Conservation (phyloP, 2,113 vertebrate species). For the Seriola quinqueradiata region DNA sequence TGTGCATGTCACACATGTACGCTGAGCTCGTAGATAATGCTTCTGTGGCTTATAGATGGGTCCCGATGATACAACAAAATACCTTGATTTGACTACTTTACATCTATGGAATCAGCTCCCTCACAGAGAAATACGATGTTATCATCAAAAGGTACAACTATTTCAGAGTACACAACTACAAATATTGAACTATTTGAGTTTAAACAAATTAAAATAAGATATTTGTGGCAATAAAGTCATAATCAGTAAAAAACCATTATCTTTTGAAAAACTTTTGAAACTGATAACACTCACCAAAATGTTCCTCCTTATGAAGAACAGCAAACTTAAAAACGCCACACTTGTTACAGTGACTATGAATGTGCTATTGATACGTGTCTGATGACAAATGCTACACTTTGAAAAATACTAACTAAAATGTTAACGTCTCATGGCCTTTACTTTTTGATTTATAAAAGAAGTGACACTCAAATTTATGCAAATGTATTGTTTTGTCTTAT, state of each 20-base stretch:
- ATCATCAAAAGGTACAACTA: constrained; percentile 28
- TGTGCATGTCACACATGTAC: constrained; percentile 69
- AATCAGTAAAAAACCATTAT: constrained; percentile 16
- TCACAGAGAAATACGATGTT: constrained; percentile 4
- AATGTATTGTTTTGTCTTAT: not conserved
- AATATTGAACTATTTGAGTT: constrained; percentile 3
- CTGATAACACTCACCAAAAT: not conserved
- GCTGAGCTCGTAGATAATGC: constrained; percentile 72
- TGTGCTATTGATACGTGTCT: not conserved
- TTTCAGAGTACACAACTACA: not conserved
- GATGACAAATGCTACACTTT: not conserved
- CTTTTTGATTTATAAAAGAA: not conserved
- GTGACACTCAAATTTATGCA: not conserved
- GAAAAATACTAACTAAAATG: not conserved
- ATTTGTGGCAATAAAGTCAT: not conserved
- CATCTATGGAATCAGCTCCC: constrained; percentile 34
- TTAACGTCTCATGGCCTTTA: not conserved
- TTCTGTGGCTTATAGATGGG: constrained; percentile 67
- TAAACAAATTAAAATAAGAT: constrained; percentile 3
- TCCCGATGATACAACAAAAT: constrained; percentile 62
- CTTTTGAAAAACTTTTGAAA: constrained; percentile 7
- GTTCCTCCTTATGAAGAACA: not conserved
- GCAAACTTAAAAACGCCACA: not conserved
- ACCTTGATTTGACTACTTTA: constrained; percentile 49
- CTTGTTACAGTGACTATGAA: not conserved